phyloP scores from a whole-genome alignment of 92 coral and sea anemone species.

The Pocillopora grandis region DNA sequence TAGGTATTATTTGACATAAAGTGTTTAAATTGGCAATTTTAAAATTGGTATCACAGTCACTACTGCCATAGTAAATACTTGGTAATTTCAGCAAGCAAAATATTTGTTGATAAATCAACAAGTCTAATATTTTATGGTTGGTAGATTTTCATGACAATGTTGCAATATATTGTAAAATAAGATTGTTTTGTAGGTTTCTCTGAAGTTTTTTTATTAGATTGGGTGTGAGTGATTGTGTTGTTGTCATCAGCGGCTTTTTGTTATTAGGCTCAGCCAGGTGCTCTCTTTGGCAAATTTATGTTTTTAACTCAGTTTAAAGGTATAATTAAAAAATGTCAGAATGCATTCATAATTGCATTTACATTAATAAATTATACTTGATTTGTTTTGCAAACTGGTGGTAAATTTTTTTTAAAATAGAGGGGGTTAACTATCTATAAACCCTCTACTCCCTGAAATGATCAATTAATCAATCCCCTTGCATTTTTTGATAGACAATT shows the following conservation, averaged over 20 bases:
- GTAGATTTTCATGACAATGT: not conserved
- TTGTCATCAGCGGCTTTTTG: not conserved
- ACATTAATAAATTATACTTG: conserved; percentile 18
- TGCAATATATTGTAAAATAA: not conserved
- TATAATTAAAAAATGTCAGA: not conserved
- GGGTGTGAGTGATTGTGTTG: conserved; percentile 12
- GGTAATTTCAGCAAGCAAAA: too few species aligned
- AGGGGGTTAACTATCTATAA: not conserved
- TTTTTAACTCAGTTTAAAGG: not conserved
- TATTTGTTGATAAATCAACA: too few species aligned
- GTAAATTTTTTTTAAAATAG: not conserved
- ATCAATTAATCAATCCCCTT: too few species aligned
- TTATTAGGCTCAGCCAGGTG: not conserved
- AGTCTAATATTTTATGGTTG: not conserved
- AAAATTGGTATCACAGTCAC: not conserved
- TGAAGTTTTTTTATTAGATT: conserved; percentile 4
- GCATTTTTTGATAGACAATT: too few species aligned
- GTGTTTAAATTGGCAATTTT: not conserved
- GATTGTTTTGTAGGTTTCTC: not conserved
- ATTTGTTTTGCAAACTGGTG: conserved; percentile 5
- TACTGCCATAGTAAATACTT: not conserved
- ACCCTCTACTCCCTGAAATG: too few species aligned
- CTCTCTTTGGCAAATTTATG: not conserved
- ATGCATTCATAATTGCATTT: conserved; percentile 15
- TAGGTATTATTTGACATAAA: not conserved